A percentile compares a stretch with the other conserved stretches of the same genome.
Evolutionary conservation across 2,113 vertebrate genomes (phyloP).

Genomic region (Odocoileus virginianus): DNA sequence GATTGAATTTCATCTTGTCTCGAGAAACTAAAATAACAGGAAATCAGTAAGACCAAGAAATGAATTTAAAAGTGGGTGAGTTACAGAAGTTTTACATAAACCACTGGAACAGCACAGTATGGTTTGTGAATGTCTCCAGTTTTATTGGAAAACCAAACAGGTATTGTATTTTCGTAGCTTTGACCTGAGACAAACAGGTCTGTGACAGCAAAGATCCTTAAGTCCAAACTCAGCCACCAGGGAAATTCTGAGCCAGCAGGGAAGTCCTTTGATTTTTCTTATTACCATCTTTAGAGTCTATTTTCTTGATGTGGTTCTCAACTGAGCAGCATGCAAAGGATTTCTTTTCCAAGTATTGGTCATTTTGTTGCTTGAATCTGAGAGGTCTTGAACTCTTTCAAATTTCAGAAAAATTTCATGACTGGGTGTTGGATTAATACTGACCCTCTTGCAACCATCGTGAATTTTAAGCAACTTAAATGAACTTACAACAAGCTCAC

Average conservation of each 20-base stretch:
- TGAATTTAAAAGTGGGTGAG: neutral
- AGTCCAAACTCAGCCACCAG: neutral
- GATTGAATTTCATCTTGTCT: constrained; percentile 11
- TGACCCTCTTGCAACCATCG: neutral
- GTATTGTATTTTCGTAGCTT: neutral
- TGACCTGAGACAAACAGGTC: accelerated
- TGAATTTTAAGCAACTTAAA: neutral
- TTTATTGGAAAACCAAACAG: neutral
- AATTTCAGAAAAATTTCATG: neutral
- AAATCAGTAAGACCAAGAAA: constrained; percentile 1
- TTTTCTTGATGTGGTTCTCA: neutral
- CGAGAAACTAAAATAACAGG: constrained; percentile 24
- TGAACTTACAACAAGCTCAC: neutral
- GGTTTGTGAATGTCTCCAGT: neutral
- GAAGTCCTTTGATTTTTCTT: neutral
- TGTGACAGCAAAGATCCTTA: accelerated
- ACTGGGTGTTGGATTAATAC: neutral
- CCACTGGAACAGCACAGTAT: neutral
- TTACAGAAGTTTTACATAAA: neutral
- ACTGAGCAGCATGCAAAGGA: neutral
- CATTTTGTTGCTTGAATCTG: no score
- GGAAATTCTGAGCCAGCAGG: neutral
- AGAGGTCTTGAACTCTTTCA: neutral
- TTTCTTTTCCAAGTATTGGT: neutral
- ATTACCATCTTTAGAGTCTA: neutral